Percentiles rank a stretch among this genome's conserved stretches.
Evolutionary conservation across 2,888 invertebrate genomes (phyloP).

Genomic region (Auanema sp.): DNA sequence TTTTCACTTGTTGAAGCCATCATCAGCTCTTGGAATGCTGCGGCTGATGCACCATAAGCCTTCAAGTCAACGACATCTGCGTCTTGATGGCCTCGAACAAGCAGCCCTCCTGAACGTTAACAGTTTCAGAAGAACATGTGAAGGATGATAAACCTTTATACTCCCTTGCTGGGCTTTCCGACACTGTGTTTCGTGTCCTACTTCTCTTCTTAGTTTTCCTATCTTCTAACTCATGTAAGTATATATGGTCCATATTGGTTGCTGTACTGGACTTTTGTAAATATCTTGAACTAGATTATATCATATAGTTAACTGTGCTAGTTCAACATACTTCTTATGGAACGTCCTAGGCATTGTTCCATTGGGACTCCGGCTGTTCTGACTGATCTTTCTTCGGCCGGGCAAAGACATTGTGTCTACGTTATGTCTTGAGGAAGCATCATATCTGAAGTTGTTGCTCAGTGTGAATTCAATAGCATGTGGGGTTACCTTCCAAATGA

Average conservation of each 20-base stretch:
- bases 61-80: conserved; percentile 42
- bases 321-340: conserved; percentile 28
- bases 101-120: conserved; percentile 42
- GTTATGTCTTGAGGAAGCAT: conserved; percentile 19
- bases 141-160: conserved; percentile 30
- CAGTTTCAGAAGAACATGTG: neutral
- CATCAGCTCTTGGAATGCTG: conserved; percentile 38
- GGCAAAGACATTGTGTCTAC: conserved; percentile 60
- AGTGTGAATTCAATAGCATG: too few relatives aligned
- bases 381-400: conserved; percentile 45
- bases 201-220: conserved; percentile 23
- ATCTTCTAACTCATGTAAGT: conserved; percentile 32
- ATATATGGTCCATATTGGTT: conserved; percentile 45
- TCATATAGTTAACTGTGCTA: conserved; percentile 14
- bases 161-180: conserved; percentile 48
- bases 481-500: conserved; percentile 47
- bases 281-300: conserved; percentile 8
- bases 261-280: conserved; percentile 50
- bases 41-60: conserved; percentile 37
- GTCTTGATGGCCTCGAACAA: conserved; percentile 48
- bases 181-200: conserved; percentile 34
- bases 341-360: conserved; percentile 40
- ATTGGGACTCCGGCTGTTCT: conserved; percentile 42
- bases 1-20: conserved; percentile 15
- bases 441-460: conserved; percentile 2